Evolutionary conservation across 2,113 vertebrate genomes (phyloP).

Genomic region (Nothoprocta pentlandii): DNA sequence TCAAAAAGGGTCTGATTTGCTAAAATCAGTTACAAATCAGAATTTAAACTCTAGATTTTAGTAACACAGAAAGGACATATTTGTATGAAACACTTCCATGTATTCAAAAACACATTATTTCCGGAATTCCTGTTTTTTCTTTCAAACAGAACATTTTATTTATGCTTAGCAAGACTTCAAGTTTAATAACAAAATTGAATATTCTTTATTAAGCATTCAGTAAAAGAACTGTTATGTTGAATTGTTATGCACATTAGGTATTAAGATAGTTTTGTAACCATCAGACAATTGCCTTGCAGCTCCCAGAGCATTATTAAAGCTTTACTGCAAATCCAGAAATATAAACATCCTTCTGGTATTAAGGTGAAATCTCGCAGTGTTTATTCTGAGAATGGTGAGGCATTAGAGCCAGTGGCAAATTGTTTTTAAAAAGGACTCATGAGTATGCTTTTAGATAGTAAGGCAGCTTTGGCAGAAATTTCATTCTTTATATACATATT

Average conservation of each 20-base stretch:
- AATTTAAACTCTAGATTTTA: background rate
- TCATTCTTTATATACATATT: background rate
- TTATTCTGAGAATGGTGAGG: background rate
- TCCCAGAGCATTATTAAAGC: background rate
- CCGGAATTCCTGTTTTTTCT: background rate
- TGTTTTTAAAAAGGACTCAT: background rate
- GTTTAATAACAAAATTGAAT: background rate
- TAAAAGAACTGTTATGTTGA: background rate
- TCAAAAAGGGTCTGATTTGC: background rate
- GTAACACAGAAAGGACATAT: background rate
- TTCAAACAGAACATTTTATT: background rate
- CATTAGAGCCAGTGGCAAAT: background rate
- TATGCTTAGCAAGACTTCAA: background rate
- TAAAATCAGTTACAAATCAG: background rate
- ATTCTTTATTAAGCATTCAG: background rate
- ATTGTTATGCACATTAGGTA: background rate
- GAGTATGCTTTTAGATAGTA: background rate
- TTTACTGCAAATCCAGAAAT: background rate
- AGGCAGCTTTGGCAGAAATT: rapidly evolving
- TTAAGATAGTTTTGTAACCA: background rate
- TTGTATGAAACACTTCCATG: background rate
- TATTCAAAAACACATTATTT: background rate
- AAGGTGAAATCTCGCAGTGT: background rate
- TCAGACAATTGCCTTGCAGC: background rate
- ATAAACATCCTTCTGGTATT: background rate